phyloP scores from a whole-genome alignment of 2,888 invertebrate genomes.

The Ischnura elegans region DNA sequence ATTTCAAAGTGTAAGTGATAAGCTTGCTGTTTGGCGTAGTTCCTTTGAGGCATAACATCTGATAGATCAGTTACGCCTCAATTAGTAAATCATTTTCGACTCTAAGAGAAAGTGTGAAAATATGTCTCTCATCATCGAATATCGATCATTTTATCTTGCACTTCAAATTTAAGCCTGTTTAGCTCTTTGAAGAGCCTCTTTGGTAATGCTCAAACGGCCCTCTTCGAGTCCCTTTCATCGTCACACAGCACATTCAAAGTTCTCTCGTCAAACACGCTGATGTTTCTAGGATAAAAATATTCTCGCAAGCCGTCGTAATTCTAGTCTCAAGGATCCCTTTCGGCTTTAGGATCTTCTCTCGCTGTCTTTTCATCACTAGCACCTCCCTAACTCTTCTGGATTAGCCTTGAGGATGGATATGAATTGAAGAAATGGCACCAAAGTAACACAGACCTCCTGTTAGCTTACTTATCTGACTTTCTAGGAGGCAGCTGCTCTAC shows the following conservation, averaged over 20 bases:
- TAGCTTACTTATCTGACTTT: not conserved
- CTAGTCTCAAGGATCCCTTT: slow-evolving; percentile 25
- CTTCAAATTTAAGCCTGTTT: too few species aligned
- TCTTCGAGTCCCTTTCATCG: not conserved
- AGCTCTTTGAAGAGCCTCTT: not conserved
- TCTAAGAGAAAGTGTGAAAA: too few species aligned
- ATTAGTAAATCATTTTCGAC: too few species aligned
- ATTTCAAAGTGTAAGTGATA: too few species aligned
- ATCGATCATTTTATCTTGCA: too few species aligned
- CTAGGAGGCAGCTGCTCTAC: not conserved
- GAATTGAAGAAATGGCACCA: not conserved
- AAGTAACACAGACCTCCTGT: not conserved
- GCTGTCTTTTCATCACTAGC: not conserved
- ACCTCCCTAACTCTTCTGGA: not conserved
- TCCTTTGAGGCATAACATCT: too few species aligned
- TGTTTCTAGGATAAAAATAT: slow-evolving; percentile 17
- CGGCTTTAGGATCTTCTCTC: not conserved
- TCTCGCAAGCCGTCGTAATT: not conserved
- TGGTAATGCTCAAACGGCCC: not conserved
- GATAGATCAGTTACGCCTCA: too few species aligned
- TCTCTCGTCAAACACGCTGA: not conserved
- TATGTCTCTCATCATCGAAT: too few species aligned
- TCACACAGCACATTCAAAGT: not conserved
- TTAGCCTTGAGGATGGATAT: not conserved
- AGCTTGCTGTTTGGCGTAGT: too few species aligned